Conservation (phyloP, 1,140 invertebrate genomes). For the Chrysoperla carnea region DNA sequence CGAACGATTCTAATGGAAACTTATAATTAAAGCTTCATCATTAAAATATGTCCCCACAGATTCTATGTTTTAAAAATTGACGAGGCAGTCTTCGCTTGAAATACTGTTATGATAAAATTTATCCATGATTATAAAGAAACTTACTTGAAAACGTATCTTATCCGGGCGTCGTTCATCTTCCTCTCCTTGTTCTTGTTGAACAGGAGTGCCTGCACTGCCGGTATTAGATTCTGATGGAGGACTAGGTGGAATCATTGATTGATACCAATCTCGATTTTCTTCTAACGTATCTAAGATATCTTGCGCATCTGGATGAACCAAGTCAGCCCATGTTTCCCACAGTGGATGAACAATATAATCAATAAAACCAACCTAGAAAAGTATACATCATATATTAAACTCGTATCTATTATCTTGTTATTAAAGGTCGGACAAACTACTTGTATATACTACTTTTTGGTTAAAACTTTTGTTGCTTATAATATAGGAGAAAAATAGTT, state of each 20-base stretch:
- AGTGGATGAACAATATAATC: slow-evolving; percentile 98
- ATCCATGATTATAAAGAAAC: not conserved
- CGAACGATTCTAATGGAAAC: too few relatives aligned
- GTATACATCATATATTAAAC: not conserved
- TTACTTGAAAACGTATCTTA: slow-evolving; percentile 48
- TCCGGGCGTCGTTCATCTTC: slow-evolving; percentile 33
- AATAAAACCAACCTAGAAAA: slow-evolving; percentile 84
- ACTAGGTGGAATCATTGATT: slow-evolving; percentile 67
- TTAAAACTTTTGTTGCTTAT: too few relatives aligned
- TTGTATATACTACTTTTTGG: too few relatives aligned
- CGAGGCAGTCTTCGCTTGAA: too few relatives aligned
- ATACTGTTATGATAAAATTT: too few relatives aligned
- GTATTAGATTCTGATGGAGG: slow-evolving; percentile 36
- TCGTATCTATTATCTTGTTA: too few relatives aligned
- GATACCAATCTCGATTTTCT: slow-evolving; percentile 97
- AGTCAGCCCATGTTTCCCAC: slow-evolving; percentile 98
- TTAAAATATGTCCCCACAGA: too few relatives aligned
- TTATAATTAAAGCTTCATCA: too few relatives aligned
- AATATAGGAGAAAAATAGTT: too few relatives aligned
- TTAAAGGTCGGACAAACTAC: too few relatives aligned
- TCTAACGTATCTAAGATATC: slow-evolving; percentile 94
- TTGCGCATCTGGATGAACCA: slow-evolving; percentile 96
- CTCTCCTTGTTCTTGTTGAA: slow-evolving; percentile 10
- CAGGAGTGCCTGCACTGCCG: slow-evolving; percentile 19
- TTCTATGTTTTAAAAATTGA: too few relatives aligned